phyloP scores from a whole-genome alignment of 2,888 invertebrate species.

The Pollenia labialis region DNA sequence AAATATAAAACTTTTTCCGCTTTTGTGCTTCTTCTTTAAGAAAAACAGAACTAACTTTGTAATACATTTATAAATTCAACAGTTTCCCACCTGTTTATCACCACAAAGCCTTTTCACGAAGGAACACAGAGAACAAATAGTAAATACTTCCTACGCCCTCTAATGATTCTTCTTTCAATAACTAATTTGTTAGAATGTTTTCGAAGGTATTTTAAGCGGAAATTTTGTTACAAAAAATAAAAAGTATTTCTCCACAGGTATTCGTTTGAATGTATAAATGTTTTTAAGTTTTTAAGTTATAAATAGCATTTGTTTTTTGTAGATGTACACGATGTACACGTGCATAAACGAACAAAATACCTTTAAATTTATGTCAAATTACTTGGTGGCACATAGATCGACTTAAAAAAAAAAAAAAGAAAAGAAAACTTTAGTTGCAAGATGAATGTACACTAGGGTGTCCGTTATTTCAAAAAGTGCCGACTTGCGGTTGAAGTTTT shows the following conservation, averaged over 20 bases:
- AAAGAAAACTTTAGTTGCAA: no score
- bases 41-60: neutral
- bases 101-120: neutral
- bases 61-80: neutral
- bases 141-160: neutral
- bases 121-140: neutral
- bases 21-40: neutral
- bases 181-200: conserved; percentile 41
- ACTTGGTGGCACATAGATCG: no score
- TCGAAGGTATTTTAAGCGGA: conserved; percentile 33
- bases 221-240: conserved; percentile 13
- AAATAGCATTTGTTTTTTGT: neutral
- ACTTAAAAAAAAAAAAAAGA: no score
- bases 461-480: no score
- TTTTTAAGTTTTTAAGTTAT: neutral
- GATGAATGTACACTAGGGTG: no score
- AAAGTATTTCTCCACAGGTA: neutral
- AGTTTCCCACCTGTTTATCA: neutral
- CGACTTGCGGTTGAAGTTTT: no score
- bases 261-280: neutral
- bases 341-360: neutral
- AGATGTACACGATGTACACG: neutral
- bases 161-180: conserved; percentile 34
- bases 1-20: neutral
- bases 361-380: no score